phyloP scores from a whole-genome alignment of 2,888 invertebrate species.

The Hyles lineata region DNA sequence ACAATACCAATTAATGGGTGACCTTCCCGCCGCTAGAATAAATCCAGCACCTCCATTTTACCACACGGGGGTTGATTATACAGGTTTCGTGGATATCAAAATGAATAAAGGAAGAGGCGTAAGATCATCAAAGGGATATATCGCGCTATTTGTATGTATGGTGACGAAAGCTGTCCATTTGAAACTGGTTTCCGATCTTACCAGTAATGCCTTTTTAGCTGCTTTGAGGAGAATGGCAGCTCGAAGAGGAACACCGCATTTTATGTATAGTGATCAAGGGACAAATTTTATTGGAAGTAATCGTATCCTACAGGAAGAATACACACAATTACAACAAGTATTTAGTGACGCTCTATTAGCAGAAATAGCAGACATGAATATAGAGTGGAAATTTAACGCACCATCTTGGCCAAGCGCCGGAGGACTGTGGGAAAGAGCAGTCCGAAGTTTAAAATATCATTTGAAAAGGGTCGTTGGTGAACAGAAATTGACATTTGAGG shows the following conservation, averaged over 20 bases:
- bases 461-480: slow-evolving; percentile 25
- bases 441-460: slow-evolving; percentile 29
- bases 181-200: too few relatives aligned
- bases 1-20: too few relatives aligned
- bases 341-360: neutral
- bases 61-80: neutral
- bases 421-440: slow-evolving; percentile 28
- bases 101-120: neutral
- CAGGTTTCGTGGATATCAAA: neutral
- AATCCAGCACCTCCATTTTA: too few relatives aligned
- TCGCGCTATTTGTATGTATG: too few relatives aligned
- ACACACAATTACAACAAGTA: neutral
- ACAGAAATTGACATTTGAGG: neutral
- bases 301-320: neutral
- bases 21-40: neutral
- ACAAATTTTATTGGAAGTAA: neutral
- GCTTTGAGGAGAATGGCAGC: neutral
- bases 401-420: slow-evolving; percentile 29
- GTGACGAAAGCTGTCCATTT: too few relatives aligned
- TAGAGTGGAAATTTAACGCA: slow-evolving; percentile 6
- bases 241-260: neutral
- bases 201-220: neutral
- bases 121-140: neutral
- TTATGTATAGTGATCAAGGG: neutral
- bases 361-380: neutral